A percentile compares a stretch with the other conserved stretches of the same genome.
These are phyloP conservation scores for Sipha flava DNA, from an alignment of 1,140 invertebrate species.

Conservation along the genomic window DNA sequence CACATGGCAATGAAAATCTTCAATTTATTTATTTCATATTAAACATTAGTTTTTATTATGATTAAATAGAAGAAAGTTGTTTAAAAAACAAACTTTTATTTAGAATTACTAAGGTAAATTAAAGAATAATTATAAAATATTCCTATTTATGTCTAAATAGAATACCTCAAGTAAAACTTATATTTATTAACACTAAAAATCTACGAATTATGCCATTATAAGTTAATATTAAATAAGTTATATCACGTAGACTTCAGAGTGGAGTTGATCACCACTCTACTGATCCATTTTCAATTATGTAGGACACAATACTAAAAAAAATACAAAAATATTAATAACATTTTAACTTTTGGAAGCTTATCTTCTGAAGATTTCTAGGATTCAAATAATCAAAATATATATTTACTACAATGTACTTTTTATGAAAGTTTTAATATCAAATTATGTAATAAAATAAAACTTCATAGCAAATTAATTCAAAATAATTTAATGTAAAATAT, in stretches of 20 bases:
- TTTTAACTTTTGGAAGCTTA: not conserved
- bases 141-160: not conserved
- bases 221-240: slow-evolving; percentile 3
- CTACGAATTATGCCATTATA: not conserved
- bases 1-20: not conserved
- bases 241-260: slow-evolving; percentile 22
- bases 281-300: slow-evolving; percentile 40
- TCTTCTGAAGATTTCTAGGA: no score
- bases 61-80: not conserved
- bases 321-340: slow-evolving; percentile 31
- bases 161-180: slow-evolving; percentile 1
- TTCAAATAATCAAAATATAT: no score
- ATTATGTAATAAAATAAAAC: no score
- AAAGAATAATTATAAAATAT: not conserved
- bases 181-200: slow-evolving; percentile 6
- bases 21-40: not conserved
- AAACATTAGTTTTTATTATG: not conserved
- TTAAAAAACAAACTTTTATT: not conserved
- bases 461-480: no score
- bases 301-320: slow-evolving; percentile 45
- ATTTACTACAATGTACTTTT: no score
- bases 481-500: no score
- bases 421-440: no score
- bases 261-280: not conserved
- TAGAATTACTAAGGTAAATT: not conserved